These are phyloP conservation scores for Heliconius sara DNA, from an alignment of 2,888 invertebrate genomes.

Conservation along the genomic window DNA sequence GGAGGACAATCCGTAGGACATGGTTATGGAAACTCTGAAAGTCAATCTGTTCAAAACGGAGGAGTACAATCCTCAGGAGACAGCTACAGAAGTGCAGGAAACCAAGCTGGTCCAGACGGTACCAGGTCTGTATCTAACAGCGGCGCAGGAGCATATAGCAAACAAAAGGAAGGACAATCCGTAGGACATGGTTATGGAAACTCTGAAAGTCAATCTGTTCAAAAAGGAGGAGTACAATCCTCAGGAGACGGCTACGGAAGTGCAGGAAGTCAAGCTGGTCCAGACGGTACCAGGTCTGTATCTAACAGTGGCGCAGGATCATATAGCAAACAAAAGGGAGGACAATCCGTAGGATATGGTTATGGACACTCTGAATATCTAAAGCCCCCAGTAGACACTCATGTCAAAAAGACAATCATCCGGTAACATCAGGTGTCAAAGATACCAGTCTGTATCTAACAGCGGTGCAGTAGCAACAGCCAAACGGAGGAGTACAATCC, in stretches of 20 bases:
- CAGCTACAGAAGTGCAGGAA: background rate
- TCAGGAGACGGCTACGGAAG: background rate
- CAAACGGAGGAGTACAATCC: too few species aligned
- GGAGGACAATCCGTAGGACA: too few species aligned
- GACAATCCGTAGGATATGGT: too few species aligned
- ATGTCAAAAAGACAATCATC: background rate
- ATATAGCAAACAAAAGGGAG: background rate
- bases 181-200: background rate
- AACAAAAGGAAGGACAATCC: too few species aligned
- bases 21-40: background rate
- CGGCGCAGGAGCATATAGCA: background rate
- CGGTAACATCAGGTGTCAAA: background rate
- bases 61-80: background rate
- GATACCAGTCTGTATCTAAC: background rate
- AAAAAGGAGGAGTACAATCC: background rate
- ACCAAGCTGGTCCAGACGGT: too few species aligned
- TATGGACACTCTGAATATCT: background rate
- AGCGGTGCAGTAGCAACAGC: background rate
- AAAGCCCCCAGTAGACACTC: background rate
- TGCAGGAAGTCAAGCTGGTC: background rate
- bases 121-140: background rate
- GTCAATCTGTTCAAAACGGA: background rate
- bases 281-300: too few species aligned
- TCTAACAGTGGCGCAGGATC: background rate
- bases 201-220: background rate